Evolutionary conservation across 2,113 vertebrate species (phyloP).

Genomic region (Dascyllus trimaculatus): DNA sequence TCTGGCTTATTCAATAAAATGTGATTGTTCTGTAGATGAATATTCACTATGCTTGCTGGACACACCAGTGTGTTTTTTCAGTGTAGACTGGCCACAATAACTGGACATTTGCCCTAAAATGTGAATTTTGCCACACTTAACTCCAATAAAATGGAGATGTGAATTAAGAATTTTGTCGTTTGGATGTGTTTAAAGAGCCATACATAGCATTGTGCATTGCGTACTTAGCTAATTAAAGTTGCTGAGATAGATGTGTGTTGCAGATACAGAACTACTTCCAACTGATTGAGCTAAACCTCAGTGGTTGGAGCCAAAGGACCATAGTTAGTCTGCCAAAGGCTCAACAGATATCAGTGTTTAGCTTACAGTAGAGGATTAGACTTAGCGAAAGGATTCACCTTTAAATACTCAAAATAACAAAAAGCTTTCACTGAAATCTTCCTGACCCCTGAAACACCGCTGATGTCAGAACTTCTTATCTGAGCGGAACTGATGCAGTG

Average conservation of each 20-base stretch:
- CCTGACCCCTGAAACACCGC: not conserved
- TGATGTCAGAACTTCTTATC: conserved; percentile 17
- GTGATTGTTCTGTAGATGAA: conserved; percentile 51
- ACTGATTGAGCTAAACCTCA: not conserved
- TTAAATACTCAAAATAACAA: conserved; percentile 1
- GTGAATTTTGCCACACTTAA: conserved; percentile 50
- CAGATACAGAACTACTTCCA: not conserved
- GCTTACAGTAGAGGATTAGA: conserved; percentile 29
- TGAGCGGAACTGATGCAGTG: conserved; percentile 28
- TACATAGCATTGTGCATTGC: not conserved
- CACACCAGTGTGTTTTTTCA: conserved; percentile 3
- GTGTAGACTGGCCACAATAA: conserved; percentile 8
- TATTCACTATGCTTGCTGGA: conserved; percentile 38
- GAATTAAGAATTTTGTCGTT: conserved; percentile 9
- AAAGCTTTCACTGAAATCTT: too few relatives aligned
- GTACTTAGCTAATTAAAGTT: too few relatives aligned
- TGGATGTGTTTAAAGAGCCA: not conserved
- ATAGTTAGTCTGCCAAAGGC: not conserved
- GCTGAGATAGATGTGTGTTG: not conserved
- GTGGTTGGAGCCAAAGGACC: conserved; percentile 4
- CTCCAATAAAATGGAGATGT: conserved; percentile 48
- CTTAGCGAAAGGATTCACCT: conserved; percentile 5
- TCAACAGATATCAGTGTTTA: not conserved
- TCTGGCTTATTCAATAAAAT: conserved; percentile 49
- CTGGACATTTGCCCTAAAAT: conserved; percentile 47